Evolutionary conservation across 2,797 vertebrate genomes (phyloP), one percentile per base, ranked within the genome.

Genomic region (Sebastes trivittatus): DNA sequence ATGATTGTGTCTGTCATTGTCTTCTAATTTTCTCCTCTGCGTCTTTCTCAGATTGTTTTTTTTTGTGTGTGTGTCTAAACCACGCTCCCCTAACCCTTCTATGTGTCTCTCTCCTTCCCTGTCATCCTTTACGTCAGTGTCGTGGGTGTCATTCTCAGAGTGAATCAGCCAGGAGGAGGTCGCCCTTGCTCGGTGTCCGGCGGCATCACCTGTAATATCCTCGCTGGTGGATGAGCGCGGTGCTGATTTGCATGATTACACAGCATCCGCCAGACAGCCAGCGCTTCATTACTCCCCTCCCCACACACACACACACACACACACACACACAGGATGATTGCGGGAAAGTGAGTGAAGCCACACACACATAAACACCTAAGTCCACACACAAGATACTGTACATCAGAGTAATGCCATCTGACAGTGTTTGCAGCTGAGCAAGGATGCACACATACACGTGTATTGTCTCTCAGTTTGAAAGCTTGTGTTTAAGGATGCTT

Each of bases 171-270:
- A 10, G 58, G 74, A 82, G 84, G 84, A 85, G 92, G 87, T 78
- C 67, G 54, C 75, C 83, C 77, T 81, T 46, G 59, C 87, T 75
- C 63, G 3, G 34, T 72, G 87, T 86, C 89, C 82, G 5, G 79
- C 77, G 16, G 42, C 42, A 29, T 82, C 75, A 54, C 77, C 76
- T 75, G 80, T 78, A 80, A 86, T 85, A 81, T 89, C 87, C 77
- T 84, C 36, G 72, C 85, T 56, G 83, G 67, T 46, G 49, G 84
- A 83, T 22, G 72, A 86, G 82, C 4, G 23, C 7, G 38, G 29
- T 63, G 72, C 86, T 89, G 89, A 93, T 94, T 93, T 94, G 91
- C 92, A 93, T 93, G 88, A 93, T 94, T 90, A 89, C 85, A 83
- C 87, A 81, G 89, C 84, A 79, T 77, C 80, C 60, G 55, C 83